Base-by-base conservation (phyloP, 2,113 vertebrate genomes). In the Ophiodon elongatus region DNA sequence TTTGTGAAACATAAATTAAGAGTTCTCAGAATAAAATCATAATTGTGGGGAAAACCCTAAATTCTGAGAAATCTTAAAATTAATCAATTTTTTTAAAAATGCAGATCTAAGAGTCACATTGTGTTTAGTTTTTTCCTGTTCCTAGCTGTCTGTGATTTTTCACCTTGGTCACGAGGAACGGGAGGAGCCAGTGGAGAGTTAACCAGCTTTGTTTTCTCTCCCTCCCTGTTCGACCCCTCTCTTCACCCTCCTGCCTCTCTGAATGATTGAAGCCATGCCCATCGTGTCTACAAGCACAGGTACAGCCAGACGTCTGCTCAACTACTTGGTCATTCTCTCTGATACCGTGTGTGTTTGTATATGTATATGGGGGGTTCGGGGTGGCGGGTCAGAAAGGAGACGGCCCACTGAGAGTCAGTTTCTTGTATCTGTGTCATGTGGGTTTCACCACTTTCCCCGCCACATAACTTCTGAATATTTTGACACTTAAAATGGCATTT, bases 251-350 rank as follows among this genome's bases (percentile, higher is more conserved):
- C 72, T 69, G 79, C 66, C 68, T 75, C 86, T 63, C 52, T 90
- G 84, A 78, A 92, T 87, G 91, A 92, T 84, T 68, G 89, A 89
- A 95, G 93, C 91, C 94, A 97, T 98, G 97, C 97, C 98, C 4
- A 95, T 97, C 76, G 91, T 97, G 60, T 97, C 97, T 0, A 95
- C 96, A 82, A 96, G 94, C 91, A 96, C 96, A 73, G 98, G 97
- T 98, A 94, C 94, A 64, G 29, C 43, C 64, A 10, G 41, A 76
- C 59, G 45, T 8, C 7, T 45, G 43, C 67, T 80, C 41, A 2
- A 4, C 67, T 54, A 4, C 56, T 59, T 13, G 1, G 31, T 77
- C 31, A 50, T 60, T 19, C 29, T 57, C 65, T 33, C 50, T 57
- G 65, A 64, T 45, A 35, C 29, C n/a, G 5, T 57, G 54, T 57